Base-by-base conservation (phyloP, 2,797 vertebrate species). In the Tokudaia muenninki region DNA sequence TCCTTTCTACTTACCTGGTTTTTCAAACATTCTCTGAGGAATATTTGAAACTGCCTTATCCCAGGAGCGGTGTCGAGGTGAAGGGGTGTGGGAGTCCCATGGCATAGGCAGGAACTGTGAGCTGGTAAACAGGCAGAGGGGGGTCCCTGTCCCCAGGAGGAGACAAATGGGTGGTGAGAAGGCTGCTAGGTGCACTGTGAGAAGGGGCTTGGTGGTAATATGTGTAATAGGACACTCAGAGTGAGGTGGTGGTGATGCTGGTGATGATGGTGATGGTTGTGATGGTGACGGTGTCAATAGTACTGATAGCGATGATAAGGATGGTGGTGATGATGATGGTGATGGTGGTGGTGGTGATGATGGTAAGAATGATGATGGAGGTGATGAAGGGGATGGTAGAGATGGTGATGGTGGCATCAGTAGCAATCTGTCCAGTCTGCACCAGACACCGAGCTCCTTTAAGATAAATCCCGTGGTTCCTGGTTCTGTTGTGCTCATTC, bases 161-260 rank as follows among this genome's bases (percentile, higher is more conserved):
- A 37, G 34, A 26, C 31, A 41, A 31, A 2, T 17, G 82, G 41
- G 24, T 3, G n/a, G 52, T 19, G 21, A 41, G 37, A 31, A 6
- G 41, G 41, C 50, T 44, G 1, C 13, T 19, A 37, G 59, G 41
- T 6, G 3, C 61, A 34, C 24, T 2, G 55, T 55, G 5, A 37
- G 22, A 34, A 65, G n/a, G 7, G 70, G 44, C 0, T 55, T 63
- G 31, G 8, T 67, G 44, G 8, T 50, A 29, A 16, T 29, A 41
- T 41, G 41, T 41, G 41, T 41, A 41, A 41, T 41, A 41, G 41
- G 41, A 0, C 61, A 75, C 0, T 41, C 9, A 0, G 7, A 34
- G 0, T 26, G 31, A n/a, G 44, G 0, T 37, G 8, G 0, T 16
- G 41, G 0, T 19, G 26, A 0, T 50, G 24, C 0, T 50, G 1